phyloP scores from a whole-genome alignment of 2,113 vertebrate species.

The Gulo gulo region DNA sequence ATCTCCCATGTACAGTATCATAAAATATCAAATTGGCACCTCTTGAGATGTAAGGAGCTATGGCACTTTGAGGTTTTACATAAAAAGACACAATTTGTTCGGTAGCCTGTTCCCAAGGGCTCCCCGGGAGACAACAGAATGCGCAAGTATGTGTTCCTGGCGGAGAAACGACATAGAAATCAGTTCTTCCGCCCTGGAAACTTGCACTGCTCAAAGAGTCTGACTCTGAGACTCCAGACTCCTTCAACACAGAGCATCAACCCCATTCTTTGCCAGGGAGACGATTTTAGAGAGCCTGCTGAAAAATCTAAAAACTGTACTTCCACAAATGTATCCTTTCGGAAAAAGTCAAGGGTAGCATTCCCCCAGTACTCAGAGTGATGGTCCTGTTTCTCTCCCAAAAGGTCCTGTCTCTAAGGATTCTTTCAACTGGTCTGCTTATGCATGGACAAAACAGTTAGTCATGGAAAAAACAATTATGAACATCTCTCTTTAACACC shows the following conservation, averaged over 20 bases:
- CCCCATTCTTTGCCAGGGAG: not conserved
- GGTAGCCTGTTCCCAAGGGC: not conserved
- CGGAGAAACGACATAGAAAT: not conserved
- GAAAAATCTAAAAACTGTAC: not conserved
- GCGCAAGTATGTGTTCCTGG: not conserved
- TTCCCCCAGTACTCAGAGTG: not conserved
- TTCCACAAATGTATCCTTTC: not conserved
- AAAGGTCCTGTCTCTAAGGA: not conserved
- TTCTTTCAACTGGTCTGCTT: not conserved
- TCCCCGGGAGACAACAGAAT: not conserved
- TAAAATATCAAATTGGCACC: not conserved
- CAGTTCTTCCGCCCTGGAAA: not conserved
- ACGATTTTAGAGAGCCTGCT: not conserved
- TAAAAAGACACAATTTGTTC: not conserved
- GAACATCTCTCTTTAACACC: not conserved
- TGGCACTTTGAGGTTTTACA: not conserved
- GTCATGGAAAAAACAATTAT: not conserved
- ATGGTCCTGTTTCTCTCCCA: not conserved
- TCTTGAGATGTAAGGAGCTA: not conserved
- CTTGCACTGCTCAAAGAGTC: not conserved
- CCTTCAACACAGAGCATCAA: not conserved
- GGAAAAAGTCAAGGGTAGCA: not conserved
- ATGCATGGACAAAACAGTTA: not conserved
- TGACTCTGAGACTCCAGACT: not conserved
- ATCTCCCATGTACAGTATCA: not conserved